Conservation (phyloP, 2,797 vertebrate species). For the Urophycis tenuis region DNA sequence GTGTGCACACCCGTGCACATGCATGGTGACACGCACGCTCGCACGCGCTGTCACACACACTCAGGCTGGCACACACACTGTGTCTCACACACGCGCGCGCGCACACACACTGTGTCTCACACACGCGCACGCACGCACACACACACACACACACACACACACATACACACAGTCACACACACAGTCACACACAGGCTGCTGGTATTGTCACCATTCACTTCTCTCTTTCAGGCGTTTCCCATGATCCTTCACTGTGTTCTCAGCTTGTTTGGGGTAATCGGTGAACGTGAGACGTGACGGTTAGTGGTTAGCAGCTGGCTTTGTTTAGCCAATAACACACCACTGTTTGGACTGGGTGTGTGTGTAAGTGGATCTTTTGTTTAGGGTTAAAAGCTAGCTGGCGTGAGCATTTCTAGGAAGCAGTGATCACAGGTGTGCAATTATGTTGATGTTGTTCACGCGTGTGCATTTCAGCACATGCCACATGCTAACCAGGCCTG, state of each 20-base stretch:
- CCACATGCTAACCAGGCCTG: neutral
- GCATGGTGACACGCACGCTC: slow-evolving; percentile 17
- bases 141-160: too few species aligned
- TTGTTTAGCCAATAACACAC: slow-evolving; percentile 70
- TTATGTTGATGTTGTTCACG: neutral
- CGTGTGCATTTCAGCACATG: neutral
- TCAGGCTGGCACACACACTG: neutral
- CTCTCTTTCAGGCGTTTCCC: slow-evolving; percentile 28
- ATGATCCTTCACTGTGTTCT: slow-evolving; percentile 36
- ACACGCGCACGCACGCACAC: too few species aligned
- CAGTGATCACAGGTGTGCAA: neutral
- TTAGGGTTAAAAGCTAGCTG: neutral
- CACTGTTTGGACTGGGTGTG: slow-evolving; percentile 32
- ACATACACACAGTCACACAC: slow-evolving; percentile 1
- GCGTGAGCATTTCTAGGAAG: neutral
- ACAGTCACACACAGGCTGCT: slow-evolving; percentile 28
- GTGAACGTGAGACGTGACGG: slow-evolving; percentile 64
- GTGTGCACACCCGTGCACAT: slow-evolving; percentile 12
- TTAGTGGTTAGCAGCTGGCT: slow-evolving; percentile 67
- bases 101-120: too few species aligned
- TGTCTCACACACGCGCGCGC: neutral
- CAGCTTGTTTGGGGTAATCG: slow-evolving; percentile 59
- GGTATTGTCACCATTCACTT: slow-evolving; percentile 26
- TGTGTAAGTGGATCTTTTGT: neutral
- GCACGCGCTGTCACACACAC: slow-evolving; percentile 16